Evolutionary conservation across 2,888 invertebrate species (phyloP), one percentile per base, ranked within the genome.

Genomic region (Drosophila paracracens): DNA sequence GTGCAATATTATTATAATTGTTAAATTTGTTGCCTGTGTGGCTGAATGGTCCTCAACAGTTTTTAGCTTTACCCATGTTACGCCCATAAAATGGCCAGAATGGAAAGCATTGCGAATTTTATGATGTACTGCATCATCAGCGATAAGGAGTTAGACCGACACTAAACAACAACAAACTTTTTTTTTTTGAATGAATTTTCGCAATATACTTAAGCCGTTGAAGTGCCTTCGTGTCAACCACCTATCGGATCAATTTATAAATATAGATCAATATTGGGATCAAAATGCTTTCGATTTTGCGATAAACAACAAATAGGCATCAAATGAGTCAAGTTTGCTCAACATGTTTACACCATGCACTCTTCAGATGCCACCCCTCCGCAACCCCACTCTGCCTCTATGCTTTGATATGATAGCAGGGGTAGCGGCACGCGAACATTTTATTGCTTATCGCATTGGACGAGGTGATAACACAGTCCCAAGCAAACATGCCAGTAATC

Each of bases 361-460:
- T 13, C 53, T 4, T 18, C 46, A 25, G 2, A 8, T 16, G n/a
- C 35, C 46, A 10, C 40, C 27, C 31, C 62, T 6, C 2, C 1
- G 16, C 16, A 11, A 1, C 13, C 2, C 2, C 18, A 10, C 21
- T 27, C 50, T n/a, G 35, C 5, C 18, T 3, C 21, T 27, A 40
- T n/a, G 35, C 56, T 4, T 13, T 21, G 46, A 16, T 25, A 7
- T 2, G 46, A 8, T 48, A 8, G 31, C 48, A 46, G 56, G 43
- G 53, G 4, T 40, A 65, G 56, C 66, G 83, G 83, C 83, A 83
- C 83, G 83, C 87, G 83, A 84, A 72, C 80, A 72, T 69, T 46
- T 83, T 64, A 61, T 21, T 50, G 59, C 79, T 82, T 84, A 84
- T 87, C 86, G 71, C 74, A 58, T 46, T 61, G 76, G 46, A 2